Evolutionary conservation across 2,888 invertebrate species (phyloP).

Genomic region (Listrodromus nycthemerus): DNA sequence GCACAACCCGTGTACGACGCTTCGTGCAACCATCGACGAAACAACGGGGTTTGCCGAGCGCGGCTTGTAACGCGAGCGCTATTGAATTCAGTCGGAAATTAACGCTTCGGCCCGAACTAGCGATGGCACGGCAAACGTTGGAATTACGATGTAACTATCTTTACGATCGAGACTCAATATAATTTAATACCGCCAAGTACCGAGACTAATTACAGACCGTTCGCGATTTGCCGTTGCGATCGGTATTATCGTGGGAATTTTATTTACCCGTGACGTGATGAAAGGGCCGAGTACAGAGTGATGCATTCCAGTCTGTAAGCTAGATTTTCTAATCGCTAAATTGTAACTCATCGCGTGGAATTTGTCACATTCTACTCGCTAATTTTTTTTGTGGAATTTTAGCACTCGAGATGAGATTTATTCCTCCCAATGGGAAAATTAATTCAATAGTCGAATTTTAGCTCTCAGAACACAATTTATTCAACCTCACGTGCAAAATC

Average conservation of each 20-base stretch:
- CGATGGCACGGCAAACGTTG: conserved; percentile 31
- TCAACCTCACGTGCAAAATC: too few relatives aligned
- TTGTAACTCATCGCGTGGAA: too few relatives aligned
- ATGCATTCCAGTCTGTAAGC: not conserved
- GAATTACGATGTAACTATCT: conserved; percentile 59
- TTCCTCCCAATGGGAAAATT: too few relatives aligned
- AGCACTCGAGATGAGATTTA: too few relatives aligned
- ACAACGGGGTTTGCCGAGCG: not conserved
- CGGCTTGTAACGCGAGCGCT: conserved; percentile 54
- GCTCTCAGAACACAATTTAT: too few relatives aligned
- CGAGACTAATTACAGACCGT: conserved; percentile 53
- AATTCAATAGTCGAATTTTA: too few relatives aligned
- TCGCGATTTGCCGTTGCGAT: conserved; percentile 15
- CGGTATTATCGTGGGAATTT: conserved; percentile 36
- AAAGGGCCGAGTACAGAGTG: conserved; percentile 39
- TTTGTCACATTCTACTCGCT: too few relatives aligned
- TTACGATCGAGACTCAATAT: conserved; percentile 44
- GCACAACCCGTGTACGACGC: conserved; percentile 6
- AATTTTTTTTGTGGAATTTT: too few relatives aligned
- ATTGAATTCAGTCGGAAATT: conserved; percentile 65
- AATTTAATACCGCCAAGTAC: conserved; percentile 57
- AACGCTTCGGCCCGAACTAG: conserved; percentile 46
- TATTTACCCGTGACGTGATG: conserved; percentile 38
- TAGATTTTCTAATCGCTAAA: too few relatives aligned
- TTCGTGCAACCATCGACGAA: conserved; percentile 46